Evolutionary conservation across 2,113 vertebrate genomes (phyloP).

Genomic region (Corythaeola cristata): DNA sequence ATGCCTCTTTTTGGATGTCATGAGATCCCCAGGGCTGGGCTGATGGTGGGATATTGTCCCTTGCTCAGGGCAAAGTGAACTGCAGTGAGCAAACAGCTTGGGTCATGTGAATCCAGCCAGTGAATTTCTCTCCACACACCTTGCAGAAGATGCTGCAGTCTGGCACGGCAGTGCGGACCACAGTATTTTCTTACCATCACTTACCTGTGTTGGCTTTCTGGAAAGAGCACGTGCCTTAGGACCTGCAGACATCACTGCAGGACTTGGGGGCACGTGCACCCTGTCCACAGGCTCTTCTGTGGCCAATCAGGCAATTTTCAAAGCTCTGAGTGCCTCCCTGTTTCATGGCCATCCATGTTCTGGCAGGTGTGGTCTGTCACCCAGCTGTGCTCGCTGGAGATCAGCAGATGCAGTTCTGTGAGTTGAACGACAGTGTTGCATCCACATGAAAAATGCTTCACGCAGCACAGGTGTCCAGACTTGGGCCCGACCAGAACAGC

Average conservation of each 20-base stretch:
- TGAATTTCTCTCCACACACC: neutral
- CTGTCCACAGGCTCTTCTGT: neutral
- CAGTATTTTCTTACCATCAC: neutral
- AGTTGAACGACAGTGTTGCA: neutral
- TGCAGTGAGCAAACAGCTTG: neutral
- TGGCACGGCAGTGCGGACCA: neutral
- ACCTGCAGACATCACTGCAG: neutral
- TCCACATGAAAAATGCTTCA: neutral
- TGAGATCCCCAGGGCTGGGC: neutral
- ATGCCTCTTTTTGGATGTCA: neutral
- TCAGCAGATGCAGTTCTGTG: neutral
- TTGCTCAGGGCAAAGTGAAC: neutral
- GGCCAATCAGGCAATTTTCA: neutral
- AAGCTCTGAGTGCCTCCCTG: neutral
- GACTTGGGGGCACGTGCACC: rapidly evolving
- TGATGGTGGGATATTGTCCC: neutral
- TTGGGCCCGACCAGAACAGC: neutral
- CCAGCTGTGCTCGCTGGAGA: rapidly evolving
- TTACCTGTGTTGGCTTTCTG: neutral
- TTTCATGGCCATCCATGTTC: neutral
- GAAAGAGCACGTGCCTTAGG: neutral
- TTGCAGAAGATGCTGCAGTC: neutral
- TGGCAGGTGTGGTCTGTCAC: rapidly evolving
- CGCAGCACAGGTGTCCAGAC: rapidly evolving
- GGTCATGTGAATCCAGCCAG: neutral